Evolutionary conservation across 2,113 vertebrate genomes (phyloP), one percentile per base, ranked within the genome.

Genomic region (Poecilia latipinna): DNA sequence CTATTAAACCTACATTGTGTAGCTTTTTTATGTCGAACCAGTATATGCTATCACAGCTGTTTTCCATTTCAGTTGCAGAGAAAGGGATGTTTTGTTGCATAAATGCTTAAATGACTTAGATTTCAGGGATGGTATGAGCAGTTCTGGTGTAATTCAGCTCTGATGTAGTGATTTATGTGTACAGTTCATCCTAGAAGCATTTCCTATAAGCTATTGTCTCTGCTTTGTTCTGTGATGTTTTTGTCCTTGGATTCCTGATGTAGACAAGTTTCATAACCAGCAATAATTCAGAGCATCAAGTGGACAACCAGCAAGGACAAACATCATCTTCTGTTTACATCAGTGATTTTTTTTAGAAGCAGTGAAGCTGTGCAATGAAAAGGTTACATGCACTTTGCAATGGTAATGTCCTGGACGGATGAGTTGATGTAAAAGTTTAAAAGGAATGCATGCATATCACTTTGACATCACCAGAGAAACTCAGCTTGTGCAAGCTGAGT

Each of bases 1-100:
- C 82, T 76, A 74, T 83, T 85, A 83, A 76, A 83, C 62, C 65
- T 70, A 65, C 61, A 79, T 64, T 77, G 74, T 83, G 63, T 79
- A 77, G 61, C 67, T 66, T 66, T 61, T 72, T 77, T 33, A 48
- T 82, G 73, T 67, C 57, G 48, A 32, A n/a, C 66, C 17, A 68
- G 62, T 54, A 54, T 54, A 65, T 82, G 81, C 70, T 62, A 4
- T 74, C 33, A 10, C 70, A 79, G 73, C 79, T 84, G 76, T 66
- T 85, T 72, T 84, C 42, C 24, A 26, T 79, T 71, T 81, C 48
- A 62, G 2, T 60, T 0, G 26, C 61, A 54, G 78, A 84, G 54
- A 68, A 35, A 67, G 32, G 2, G 24, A 17, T 63, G 71, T 39
- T 68, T 80, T 61, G 48, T 24, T 72, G 61, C 64, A 28, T 32